Conservation (phyloP, 2,797 vertebrate genomes). For the Diplodus sargus region DNA sequence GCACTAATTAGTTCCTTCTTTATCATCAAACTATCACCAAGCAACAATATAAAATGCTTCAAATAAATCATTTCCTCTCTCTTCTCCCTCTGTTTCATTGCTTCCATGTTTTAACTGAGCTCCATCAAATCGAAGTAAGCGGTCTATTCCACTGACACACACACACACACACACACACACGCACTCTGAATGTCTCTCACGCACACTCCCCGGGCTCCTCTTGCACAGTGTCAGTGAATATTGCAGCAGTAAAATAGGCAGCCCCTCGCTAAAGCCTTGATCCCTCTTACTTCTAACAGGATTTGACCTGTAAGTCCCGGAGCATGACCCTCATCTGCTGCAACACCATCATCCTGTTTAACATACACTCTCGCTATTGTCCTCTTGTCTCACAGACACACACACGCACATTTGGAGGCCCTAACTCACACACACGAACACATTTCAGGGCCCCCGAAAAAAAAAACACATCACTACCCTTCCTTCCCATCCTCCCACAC, state of each 20-base stretch:
- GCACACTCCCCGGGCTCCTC: constrained; percentile 42
- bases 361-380: constrained; percentile 76
- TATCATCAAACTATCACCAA: no score
- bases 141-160: constrained; percentile 18
- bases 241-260: constrained; percentile 67
- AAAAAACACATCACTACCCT: constrained; percentile 30
- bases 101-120: neutral
- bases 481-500: constrained; percentile 17
- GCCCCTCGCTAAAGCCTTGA: constrained; percentile 75
- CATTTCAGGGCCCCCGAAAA: constrained; percentile 39
- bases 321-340: constrained; percentile 80
- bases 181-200: constrained; percentile 21
- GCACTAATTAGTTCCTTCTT: no score
- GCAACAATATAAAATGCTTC: no score
- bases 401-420: constrained; percentile 10
- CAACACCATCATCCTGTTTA: constrained; percentile 80
- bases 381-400: constrained; percentile 43
- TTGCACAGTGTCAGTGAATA: constrained; percentile 67
- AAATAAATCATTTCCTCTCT: neutral
- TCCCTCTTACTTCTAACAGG: constrained; percentile 85
- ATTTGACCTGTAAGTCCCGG: constrained; percentile 85
- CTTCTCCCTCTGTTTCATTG: constrained; percentile 6
- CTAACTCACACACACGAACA: constrained; percentile 10
- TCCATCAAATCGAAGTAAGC: constrained; percentile 23
- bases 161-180: neutral